Conservation (phyloP, 2,113 vertebrate species). For the Rattus norvegicus region GRCr8 NC_086020.1:230204001-230204500, state of each 20-base stretch:
- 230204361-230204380: constrained; percentile 44
- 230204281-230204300: not conserved
- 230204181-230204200: constrained; percentile 23
- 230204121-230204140: constrained; percentile 39
- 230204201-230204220: constrained; percentile 25
- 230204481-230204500: constrained; percentile 80
- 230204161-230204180: constrained; percentile 42
- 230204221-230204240: constrained; percentile 25
- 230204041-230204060: constrained; percentile 1
- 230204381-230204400: constrained; percentile 69
- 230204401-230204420: constrained; percentile 84
- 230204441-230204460: constrained; percentile 70
- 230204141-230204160: constrained; percentile 16
- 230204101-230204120: constrained; percentile 26
- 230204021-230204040: not conserved
- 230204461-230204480: constrained; percentile 63
- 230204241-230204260: constrained; percentile 34
- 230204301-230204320: not conserved
- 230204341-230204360: not conserved
- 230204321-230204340: constrained; percentile 22
- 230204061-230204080: constrained; percentile 4
- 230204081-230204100: not conserved
- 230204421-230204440: constrained; percentile 77
- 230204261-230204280: constrained; percentile 31
- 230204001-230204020: constrained; percentile 24